Evolutionary conservation across 2,888 invertebrate genomes (phyloP).

Genomic region (Amphipyra berbera): DNA sequence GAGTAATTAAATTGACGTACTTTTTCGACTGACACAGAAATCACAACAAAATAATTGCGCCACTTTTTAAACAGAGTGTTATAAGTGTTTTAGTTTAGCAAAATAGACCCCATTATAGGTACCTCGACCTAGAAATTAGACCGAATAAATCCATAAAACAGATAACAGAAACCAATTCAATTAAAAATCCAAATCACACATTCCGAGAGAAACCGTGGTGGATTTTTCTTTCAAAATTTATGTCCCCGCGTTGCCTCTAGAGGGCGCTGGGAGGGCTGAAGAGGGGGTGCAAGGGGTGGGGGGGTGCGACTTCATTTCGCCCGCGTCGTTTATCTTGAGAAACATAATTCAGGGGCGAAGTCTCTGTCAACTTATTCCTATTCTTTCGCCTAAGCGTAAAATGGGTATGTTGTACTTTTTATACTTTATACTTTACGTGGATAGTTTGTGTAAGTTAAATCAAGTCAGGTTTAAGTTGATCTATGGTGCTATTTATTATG

Average conservation of each 20-base stretch:
- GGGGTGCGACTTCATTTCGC: slow-evolving; percentile 93
- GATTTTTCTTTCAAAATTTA: slow-evolving; percentile 89
- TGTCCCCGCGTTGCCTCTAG: slow-evolving; percentile 80
- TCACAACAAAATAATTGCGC: not conserved
- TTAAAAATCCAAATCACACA: slow-evolving; percentile 89
- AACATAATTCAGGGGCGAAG: slow-evolving; percentile 91
- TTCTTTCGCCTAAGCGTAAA: slow-evolving; percentile 89
- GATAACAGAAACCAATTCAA: slow-evolving; percentile 79
- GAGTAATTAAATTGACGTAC: too few species aligned
- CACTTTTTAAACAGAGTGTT: not conserved
- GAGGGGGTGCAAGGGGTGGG: slow-evolving; percentile 61
- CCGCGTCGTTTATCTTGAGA: slow-evolving; percentile 93
- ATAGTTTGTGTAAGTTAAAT: slow-evolving; percentile 47
- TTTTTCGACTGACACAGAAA: too few species aligned
- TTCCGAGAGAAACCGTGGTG: slow-evolving; percentile 84
- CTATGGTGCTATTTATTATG: slow-evolving; percentile 39
- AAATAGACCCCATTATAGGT: not conserved
- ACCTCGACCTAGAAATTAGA: slow-evolving; percentile 37
- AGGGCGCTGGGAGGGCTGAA: slow-evolving; percentile 71
- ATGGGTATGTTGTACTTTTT: slow-evolving; percentile 83
- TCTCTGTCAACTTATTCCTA: slow-evolving; percentile 91
- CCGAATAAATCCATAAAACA: slow-evolving; percentile 52
- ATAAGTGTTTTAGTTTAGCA: not conserved
- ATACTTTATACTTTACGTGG: slow-evolving; percentile 54
- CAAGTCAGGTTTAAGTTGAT: slow-evolving; percentile 41